phyloP scores from a whole-genome alignment of 2,797 vertebrate genomes.

The Delichon dasypus region DNA sequence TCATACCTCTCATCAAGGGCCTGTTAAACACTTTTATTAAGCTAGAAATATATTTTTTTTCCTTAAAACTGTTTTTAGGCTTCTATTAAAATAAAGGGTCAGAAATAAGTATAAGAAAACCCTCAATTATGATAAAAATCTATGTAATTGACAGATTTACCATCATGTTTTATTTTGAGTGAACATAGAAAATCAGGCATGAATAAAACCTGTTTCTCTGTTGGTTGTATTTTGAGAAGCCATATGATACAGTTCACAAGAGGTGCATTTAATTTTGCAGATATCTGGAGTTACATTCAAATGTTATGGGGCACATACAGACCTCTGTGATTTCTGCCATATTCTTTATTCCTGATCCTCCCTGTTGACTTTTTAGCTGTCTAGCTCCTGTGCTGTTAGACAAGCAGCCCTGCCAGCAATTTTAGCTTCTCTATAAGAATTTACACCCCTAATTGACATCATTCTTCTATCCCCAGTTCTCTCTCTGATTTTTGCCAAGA shows the following conservation, averaged over 20 bases:
- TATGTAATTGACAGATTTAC: not conserved
- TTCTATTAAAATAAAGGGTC: not conserved
- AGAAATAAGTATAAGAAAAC: not conserved
- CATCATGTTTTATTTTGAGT: not conserved
- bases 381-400: not conserved
- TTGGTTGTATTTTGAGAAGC: not conserved
- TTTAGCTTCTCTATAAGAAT: not conserved
- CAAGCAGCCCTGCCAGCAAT: not conserved
- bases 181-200: fast-evolving
- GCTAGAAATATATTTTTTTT: not conserved
- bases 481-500: not conserved
- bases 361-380: not conserved
- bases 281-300: not conserved
- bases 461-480: not conserved
- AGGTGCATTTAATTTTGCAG: not conserved
- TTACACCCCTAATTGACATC: not conserved
- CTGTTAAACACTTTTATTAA: not conserved
- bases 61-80: not conserved
- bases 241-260: not conserved
- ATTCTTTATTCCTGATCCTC: not conserved
- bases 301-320: not conserved
- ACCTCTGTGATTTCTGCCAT: not conserved
- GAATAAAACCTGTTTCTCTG: not conserved
- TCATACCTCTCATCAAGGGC: not conserved
- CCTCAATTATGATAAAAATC: not conserved